A percentile compares a stretch with the other conserved stretches of the same genome.
These are phyloP conservation scores for Serrognathus titanus DNA, from an alignment of 2,888 invertebrate genomes.

Conservation along the genomic window DNA sequence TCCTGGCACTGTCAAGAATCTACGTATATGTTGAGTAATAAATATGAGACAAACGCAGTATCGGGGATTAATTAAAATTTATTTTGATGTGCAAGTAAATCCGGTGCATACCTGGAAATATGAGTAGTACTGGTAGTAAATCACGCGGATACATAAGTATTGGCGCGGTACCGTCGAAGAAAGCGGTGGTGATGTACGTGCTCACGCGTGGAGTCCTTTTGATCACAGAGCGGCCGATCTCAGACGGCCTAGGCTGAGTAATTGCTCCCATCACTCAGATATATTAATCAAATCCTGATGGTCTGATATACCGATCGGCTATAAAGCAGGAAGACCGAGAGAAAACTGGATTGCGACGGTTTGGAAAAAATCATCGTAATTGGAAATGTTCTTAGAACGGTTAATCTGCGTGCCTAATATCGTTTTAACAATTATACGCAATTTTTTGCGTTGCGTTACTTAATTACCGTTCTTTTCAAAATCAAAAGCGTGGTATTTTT, in stretches of 20 bases:
- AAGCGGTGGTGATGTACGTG: constrained; percentile 32
- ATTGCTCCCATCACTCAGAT: constrained; percentile 38
- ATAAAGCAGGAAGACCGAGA: neutral
- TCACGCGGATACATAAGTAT: constrained; percentile 1
- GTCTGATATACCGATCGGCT: constrained; percentile 15
- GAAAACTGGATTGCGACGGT: no score
- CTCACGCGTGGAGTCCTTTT: constrained; percentile 42
- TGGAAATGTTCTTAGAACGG: no score
- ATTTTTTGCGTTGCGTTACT: no score
- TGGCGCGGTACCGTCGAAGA: neutral
- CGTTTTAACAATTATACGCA: no score
- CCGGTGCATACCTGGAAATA: neutral
- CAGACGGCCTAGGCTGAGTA: constrained; percentile 32
- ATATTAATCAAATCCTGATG: constrained; percentile 36
- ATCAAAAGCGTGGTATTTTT: no score
- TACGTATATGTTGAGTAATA: no score
- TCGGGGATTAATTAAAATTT: no score
- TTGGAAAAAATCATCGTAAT: no score
- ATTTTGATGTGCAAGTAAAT: neutral
- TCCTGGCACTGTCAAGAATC: no score
- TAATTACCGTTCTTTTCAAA: no score
- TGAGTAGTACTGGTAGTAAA: constrained; percentile 3
- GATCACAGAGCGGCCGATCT: constrained; percentile 41
- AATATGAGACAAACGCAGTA: no score
- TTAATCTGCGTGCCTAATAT: no score